Base-by-base conservation (phyloP, 2,888 invertebrate genomes). In the Dasysyrphus tricinctus region DNA sequence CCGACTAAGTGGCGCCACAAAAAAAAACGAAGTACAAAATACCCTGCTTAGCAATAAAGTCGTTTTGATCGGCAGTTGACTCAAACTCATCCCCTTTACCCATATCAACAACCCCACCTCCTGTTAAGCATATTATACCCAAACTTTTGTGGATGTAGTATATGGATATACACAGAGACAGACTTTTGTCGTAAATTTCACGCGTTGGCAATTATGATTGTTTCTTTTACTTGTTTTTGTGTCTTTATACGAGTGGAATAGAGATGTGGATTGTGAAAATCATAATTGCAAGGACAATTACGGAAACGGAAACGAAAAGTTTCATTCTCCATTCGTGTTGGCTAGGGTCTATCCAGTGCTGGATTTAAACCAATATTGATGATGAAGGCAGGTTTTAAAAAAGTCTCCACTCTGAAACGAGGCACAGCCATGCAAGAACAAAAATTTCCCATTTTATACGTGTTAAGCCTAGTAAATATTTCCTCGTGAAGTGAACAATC, bases 211-310 rank as follows among this genome's bases (percentile, higher is more conserved):
- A 79, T 86, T 79, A 75, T 75, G 79, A 82, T 75, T 82, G 44
- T 44, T 77, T 69, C 56, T 65, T 73, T 74, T 37, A 16, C 39
- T 44, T 51, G 11, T 44, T 29, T 19, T 19, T 34, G 7, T 37
- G 29, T 34, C 12, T 67, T 37, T n/a, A 29, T 44, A 42, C 37
- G 54, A 72, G 49, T 39, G 74, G 47, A 59, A 24, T 54, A 47
- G 80, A 49, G 65, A 37, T 74, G 63, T 29, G 32, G 19, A 67
- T 44, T 78, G 51, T 54, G 56, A 47, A 70, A 86, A 75, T 82
- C 79, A 86, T 86, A 86, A 86, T 86, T 86, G 79, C 86, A 82
- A 67, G 78, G 79, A 86, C 86, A 86, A 86, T 86, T 82, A 85
- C 56, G 86, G 79, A 86, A 82, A 85, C 69, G 86, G 82, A 86